Evolutionary conservation across 1,140 invertebrate genomes (phyloP), one percentile per base, ranked within the genome.

Genomic region (Ctenoplectra terminalis): DNA sequence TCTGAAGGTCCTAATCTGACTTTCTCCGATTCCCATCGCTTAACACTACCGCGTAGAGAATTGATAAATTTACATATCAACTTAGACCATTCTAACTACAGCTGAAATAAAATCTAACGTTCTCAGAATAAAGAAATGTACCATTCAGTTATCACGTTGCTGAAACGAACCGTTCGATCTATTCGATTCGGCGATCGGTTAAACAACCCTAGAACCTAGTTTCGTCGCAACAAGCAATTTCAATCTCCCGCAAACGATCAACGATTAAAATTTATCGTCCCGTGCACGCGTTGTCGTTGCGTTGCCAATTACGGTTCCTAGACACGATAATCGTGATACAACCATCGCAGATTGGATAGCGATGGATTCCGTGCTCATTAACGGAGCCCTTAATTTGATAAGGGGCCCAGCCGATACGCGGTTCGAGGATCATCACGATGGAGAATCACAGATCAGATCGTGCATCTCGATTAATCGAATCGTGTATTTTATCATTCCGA

Each of bases 281-380:
- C 34, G 20, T 37, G 34, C 11, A 37, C 2, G 37, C 34, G n/a
- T 64, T n/a, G 34, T 13, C 31, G 26, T 40, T 26, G n/a, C 37
- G n/a, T 26, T 5, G n/a, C 8, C 61, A 37, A 64, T 64, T 64
- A 40, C 11, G 13, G 1, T 7, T 8, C 1, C 61, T n/a, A 13
- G 61, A 46, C 15, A 7, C 40, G 64, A 29, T 66, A 17, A 66
- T 66, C 64, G 8, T 29, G 40, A 29, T 3, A 37, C n/a, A 29
- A 67, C 40, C 64, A 11, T 46, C 40, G 26, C 37, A 29, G 26
- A 67, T 67, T 67, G 64, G 64, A 67, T 67, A 67, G 46, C 40
- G 40, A 0, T 67, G 4, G 40, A 67, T 67, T 67, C 64, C 64
- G 9, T 46, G 40, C 40, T 67, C 40, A 67, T 67, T 67, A 67